Evolutionary conservation across 2,888 invertebrate species (phyloP).

Genomic region (Zaprionus obscuricornis): DNA sequence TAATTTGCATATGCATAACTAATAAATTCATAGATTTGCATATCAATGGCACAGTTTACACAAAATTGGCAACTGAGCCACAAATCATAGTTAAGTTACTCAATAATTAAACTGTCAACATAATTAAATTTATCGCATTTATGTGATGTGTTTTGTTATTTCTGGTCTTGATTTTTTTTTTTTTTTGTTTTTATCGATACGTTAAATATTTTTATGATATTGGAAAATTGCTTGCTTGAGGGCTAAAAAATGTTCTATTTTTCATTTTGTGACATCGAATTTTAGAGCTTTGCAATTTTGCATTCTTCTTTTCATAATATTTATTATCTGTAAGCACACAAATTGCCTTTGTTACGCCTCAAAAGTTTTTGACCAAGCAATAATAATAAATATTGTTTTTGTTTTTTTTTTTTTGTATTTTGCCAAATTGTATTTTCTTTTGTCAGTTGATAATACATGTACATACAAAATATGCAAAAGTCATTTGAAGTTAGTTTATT

Average conservation of each 20-base stretch:
- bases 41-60: constrained; percentile 53
- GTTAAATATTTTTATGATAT: constrained; percentile 21
- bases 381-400: constrained; percentile 50
- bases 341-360: constrained; percentile 5
- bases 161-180: no score
- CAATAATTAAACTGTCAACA: constrained; percentile 73
- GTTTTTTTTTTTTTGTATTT: no score
- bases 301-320: constrained; percentile 32
- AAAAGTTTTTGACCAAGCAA: constrained; percentile 27
- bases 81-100: constrained; percentile 51
- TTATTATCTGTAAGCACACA: constrained; percentile 32
- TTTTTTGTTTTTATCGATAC: no score
- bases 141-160: constrained; percentile 5
- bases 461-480: no score
- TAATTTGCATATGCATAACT: constrained; percentile 52
- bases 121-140: constrained; percentile 69
- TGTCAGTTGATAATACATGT: no score
- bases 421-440: constrained; percentile 3
- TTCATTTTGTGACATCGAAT: no score
- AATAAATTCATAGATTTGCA: constrained; percentile 67
- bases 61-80: constrained; percentile 25
- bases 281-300: constrained; percentile 21
- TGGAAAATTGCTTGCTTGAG: constrained; percentile 30
- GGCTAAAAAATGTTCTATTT: no score
- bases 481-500: no score